Evolutionary conservation across 2,888 invertebrate genomes (phyloP).

Genomic region (Drosophila pseudotakahashii): DNA sequence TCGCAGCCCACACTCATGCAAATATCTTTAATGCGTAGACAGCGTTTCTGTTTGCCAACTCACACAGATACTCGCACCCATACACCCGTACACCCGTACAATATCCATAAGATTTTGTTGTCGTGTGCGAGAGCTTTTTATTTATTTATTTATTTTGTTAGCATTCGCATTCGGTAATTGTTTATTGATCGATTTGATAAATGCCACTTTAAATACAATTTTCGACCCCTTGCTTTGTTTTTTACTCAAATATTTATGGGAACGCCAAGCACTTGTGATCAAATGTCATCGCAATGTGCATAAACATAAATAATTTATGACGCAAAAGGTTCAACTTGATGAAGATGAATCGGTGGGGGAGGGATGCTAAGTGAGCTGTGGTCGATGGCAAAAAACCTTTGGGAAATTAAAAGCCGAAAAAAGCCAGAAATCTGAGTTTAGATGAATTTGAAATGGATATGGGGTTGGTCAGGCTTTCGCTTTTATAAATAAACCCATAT

Average conservation of each 20-base stretch:
- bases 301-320: constrained; percentile 50
- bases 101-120: constrained; percentile 40
- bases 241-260: constrained; percentile 57
- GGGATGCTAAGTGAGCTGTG: constrained; percentile 33
- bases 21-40: constrained; percentile 48
- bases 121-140: constrained; percentile 12
- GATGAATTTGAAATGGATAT: constrained; percentile 24
- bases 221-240: constrained; percentile 13
- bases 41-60: constrained; percentile 9
- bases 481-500: background rate
- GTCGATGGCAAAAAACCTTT: constrained; percentile 12
- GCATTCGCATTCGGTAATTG: constrained; percentile 58
- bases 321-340: constrained; percentile 37
- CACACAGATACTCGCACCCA: constrained; percentile 23
- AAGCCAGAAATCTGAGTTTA: constrained; percentile 10
- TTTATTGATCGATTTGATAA: constrained; percentile 74
- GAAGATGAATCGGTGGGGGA: constrained; percentile 23
- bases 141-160: constrained; percentile 48
- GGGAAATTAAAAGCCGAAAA: constrained; percentile 39
- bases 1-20: constrained; percentile 36
- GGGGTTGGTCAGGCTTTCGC: background rate
- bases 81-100: constrained; percentile 17
- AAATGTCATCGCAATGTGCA: constrained; percentile 57
- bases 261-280: constrained; percentile 40
- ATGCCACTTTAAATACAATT: constrained; percentile 50